phyloP scores from a whole-genome alignment of 1,140 invertebrate species.

The Delia radicum region DNA sequence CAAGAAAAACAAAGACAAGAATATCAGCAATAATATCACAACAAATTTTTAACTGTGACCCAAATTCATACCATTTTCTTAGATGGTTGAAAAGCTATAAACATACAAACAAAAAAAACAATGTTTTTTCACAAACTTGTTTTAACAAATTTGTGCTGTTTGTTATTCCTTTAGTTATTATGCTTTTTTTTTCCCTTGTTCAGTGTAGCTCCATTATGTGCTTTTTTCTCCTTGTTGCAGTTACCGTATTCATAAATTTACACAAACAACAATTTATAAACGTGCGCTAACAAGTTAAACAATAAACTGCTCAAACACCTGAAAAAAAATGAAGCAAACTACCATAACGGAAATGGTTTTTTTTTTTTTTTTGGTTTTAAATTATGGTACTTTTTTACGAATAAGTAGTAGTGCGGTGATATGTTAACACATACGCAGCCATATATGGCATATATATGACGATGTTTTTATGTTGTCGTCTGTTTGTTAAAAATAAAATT shows the following conservation, averaged over 20 bases:
- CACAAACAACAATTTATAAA: not conserved
- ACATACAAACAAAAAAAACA: not conserved
- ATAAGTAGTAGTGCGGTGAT: not conserved
- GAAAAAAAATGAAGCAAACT: not conserved
- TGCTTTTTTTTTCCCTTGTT: not conserved
- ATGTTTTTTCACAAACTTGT: conserved; percentile 17
- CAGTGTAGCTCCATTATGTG: not conserved
- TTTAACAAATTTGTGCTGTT: conserved; percentile 1
- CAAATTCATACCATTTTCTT: not conserved
- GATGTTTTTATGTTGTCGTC: too few relatives aligned
- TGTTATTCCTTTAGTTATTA: not conserved
- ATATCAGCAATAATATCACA: not conserved
- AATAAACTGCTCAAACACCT: not conserved
- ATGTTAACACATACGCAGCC: not conserved
- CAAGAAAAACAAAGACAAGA: too few relatives aligned
- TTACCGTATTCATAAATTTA: not conserved
- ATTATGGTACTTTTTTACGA: not conserved
- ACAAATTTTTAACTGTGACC: conserved; percentile 8
- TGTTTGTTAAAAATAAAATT: too few relatives aligned
- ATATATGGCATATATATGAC: too few relatives aligned
- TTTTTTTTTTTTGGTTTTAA: not conserved
- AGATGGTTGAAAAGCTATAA: not conserved
- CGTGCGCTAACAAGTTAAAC: not conserved
- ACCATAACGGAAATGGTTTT: not conserved
- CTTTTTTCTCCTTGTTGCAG: not conserved